Evolutionary conservation across 2,113 vertebrate species (phyloP).

Genomic region (Callorhinus ursinus): DNA sequence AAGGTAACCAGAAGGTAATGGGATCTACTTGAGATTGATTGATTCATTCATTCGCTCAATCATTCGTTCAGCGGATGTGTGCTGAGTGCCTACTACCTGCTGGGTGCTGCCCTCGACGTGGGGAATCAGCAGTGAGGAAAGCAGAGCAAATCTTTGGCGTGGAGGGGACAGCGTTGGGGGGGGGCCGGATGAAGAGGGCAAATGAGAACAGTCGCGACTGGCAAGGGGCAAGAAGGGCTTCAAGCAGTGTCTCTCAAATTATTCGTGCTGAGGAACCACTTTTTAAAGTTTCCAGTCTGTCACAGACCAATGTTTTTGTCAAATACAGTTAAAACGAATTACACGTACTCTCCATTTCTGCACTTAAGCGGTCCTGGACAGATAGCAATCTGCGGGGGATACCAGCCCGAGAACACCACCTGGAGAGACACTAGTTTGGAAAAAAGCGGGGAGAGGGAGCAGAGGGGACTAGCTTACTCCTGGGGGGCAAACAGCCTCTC

Average conservation of each 20-base stretch:
- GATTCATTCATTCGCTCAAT: neutral
- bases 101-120: fast-evolving
- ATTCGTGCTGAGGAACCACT: neutral
- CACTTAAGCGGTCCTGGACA: neutral
- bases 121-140: neutral
- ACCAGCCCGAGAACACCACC: neutral
- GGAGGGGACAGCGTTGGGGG: neutral
- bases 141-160: neutral
- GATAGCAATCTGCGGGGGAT: neutral
- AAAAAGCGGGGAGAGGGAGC: neutral
- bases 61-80: neutral
- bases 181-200: neutral
- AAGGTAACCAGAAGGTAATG: neutral
- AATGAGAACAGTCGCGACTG: neutral
- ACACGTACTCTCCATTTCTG: neutral
- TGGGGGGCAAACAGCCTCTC: neutral
- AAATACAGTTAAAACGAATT: neutral
- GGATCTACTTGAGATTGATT: neutral
- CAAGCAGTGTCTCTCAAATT: neutral
- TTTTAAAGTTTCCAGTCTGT: neutral
- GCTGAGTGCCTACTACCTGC: neutral
- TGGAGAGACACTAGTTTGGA: neutral
- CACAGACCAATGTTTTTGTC: neutral
- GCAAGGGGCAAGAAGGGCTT: neutral
- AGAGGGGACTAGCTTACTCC: neutral